These are phyloP conservation scores for Blera fallax DNA, from an alignment of 2,888 invertebrate species.

Conservation along the genomic window DNA sequence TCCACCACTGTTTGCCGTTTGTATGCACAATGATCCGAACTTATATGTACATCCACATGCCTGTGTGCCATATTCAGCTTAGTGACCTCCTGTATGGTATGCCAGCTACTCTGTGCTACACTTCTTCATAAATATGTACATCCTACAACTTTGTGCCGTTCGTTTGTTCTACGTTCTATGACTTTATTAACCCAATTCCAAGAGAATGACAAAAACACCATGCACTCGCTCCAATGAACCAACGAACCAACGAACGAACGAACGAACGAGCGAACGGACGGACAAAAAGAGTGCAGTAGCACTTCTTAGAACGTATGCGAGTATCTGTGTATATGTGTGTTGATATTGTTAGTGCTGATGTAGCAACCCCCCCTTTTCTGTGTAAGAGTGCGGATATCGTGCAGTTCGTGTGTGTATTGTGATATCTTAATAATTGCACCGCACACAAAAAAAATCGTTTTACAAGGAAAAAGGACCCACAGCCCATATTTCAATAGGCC, in stretches of 20 bases:
- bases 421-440: constrained; percentile 61
- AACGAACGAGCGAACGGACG: constrained; percentile 12
- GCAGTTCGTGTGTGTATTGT: constrained; percentile 57
- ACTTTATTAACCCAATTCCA: constrained; percentile 70
- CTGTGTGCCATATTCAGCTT: constrained; percentile 43
- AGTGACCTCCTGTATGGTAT: constrained; percentile 53
- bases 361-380: not conserved
- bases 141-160: constrained; percentile 29
- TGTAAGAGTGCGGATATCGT: not conserved
- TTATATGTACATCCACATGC: not conserved
- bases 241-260: constrained; percentile 3
- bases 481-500: not conserved
- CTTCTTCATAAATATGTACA: constrained; percentile 1
- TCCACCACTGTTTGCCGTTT: not conserved
- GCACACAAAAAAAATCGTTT: constrained; percentile 21
- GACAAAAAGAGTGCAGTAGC: constrained; percentile 43
- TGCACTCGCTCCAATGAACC: not conserved
- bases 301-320: not conserved
- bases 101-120: not conserved
- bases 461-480: constrained; percentile 48
- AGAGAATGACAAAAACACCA: constrained; percentile 65
- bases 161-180: constrained; percentile 63
- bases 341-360: not conserved
- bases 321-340: not conserved
- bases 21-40: not conserved